phyloP scores from a whole-genome alignment of 2,113 vertebrate genomes.

The Hypanus sabinus region DNA sequence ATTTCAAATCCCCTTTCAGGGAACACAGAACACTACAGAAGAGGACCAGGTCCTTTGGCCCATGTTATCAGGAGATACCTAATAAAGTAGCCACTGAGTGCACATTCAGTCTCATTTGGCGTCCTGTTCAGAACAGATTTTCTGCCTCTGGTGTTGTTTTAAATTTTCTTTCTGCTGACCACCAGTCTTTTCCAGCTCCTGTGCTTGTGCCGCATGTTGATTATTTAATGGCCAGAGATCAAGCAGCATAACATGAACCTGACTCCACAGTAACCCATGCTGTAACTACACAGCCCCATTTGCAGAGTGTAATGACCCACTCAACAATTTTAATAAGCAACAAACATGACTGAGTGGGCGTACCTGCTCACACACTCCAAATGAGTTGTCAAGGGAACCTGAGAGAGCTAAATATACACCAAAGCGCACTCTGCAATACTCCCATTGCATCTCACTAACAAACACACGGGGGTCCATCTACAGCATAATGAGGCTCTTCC shows the following conservation, averaged over 20 bases:
- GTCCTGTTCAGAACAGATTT: not conserved
- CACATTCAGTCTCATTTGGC: too few relatives aligned
- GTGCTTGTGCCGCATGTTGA: too few relatives aligned
- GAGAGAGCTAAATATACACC: not conserved
- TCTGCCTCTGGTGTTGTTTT: not conserved
- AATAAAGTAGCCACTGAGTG: too few relatives aligned
- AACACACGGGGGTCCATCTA: not conserved
- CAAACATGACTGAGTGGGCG: not conserved
- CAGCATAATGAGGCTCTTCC: not conserved
- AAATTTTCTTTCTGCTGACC: not conserved
- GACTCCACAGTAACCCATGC: too few relatives aligned
- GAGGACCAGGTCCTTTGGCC: too few relatives aligned
- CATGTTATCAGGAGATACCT: too few relatives aligned
- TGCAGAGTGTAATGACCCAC: not conserved
- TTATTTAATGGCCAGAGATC: not conserved
- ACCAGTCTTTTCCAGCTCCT: not conserved
- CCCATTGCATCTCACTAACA: not conserved
- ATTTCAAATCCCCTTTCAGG: too few relatives aligned
- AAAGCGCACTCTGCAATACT: not conserved
- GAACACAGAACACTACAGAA: too few relatives aligned
- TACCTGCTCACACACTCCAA: not conserved
- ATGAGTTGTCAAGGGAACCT: not conserved
- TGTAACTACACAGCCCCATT: not conserved
- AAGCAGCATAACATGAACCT: not conserved
- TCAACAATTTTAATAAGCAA: conserved; percentile 4